These are phyloP conservation scores for Mesoligia furuncula DNA, from an alignment of 2,888 invertebrate species.

Conservation along the genomic window DNA sequence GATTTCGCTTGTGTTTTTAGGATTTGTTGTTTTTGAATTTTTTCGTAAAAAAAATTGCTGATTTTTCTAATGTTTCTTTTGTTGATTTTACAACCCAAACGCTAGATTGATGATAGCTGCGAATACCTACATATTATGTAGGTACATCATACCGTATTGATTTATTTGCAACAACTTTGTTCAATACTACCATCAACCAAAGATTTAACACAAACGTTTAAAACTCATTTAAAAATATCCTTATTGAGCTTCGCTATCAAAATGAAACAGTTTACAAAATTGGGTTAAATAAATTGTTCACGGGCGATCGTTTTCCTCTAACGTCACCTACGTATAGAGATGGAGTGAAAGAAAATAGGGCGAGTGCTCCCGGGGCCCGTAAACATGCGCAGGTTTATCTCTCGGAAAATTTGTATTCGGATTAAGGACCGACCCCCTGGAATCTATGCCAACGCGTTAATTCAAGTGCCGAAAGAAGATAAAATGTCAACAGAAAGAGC, in stretches of 20 bases:
- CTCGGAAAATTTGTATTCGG: slow-evolving; percentile 83
- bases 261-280: slow-evolving; percentile 53
- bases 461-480: slow-evolving; percentile 60
- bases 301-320: slow-evolving; percentile 53
- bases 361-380: slow-evolving; percentile 72
- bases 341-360: slow-evolving; percentile 62
- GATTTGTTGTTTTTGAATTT: slow-evolving; percentile 24
- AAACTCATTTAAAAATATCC: slow-evolving; percentile 3
- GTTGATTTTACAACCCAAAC: background rate
- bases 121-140: too few species aligned
- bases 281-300: slow-evolving; percentile 61
- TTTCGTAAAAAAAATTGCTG: too few species aligned
- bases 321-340: slow-evolving; percentile 59
- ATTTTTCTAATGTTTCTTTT: background rate
- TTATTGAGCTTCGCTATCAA: slow-evolving; percentile 11
- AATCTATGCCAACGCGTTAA: slow-evolving; percentile 76
- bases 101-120: background rate
- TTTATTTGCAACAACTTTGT: background rate
- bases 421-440: slow-evolving; percentile 74
- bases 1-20: slow-evolving; percentile 24
- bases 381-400: slow-evolving; percentile 80
- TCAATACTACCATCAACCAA: background rate
- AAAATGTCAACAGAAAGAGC: slow-evolving; percentile 57
- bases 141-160: background rate
- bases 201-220: background rate